Conservation (phyloP, 1,140 invertebrate species). For the Drosophila teissieri region DNA sequence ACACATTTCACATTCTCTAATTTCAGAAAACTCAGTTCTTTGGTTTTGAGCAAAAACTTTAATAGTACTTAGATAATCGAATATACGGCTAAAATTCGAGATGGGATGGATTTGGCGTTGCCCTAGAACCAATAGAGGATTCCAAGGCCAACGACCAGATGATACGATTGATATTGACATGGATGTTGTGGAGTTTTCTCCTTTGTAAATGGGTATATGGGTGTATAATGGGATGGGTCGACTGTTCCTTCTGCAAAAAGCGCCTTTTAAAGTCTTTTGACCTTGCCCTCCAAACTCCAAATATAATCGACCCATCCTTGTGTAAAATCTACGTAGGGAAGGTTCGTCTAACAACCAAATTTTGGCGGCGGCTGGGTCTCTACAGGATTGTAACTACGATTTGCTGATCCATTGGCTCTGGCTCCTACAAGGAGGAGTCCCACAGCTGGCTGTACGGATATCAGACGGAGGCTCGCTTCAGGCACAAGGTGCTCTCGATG, state of each 20-base stretch:
- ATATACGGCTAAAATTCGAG: slow-evolving; percentile 17
- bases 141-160: slow-evolving; percentile 1
- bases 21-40: not conserved
- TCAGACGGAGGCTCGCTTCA: slow-evolving; percentile 83
- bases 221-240: slow-evolving; percentile 12
- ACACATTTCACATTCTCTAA: not conserved
- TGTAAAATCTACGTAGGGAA: slow-evolving; percentile 17
- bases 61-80: slow-evolving; percentile 26
- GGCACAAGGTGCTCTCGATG: slow-evolving; percentile 74
- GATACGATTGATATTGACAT: slow-evolving; percentile 43
- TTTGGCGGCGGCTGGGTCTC: slow-evolving; percentile 47
- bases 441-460: slow-evolving; percentile 39
- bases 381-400: slow-evolving; percentile 37
- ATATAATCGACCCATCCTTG: slow-evolving; percentile 3
- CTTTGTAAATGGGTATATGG: slow-evolving; percentile 35
- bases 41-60: slow-evolving; percentile 30
- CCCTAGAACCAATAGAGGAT: not conserved
- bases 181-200: slow-evolving; percentile 16
- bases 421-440: slow-evolving; percentile 5
- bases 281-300: not conserved
- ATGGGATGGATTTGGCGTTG: slow-evolving; percentile 14
- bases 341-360: slow-evolving; percentile 48
- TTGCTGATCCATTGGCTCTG: slow-evolving; percentile 3
- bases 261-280: not conserved
- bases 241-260: not conserved